These are phyloP conservation scores for Andrena fulva DNA, from an alignment of 2,888 invertebrate genomes.

Conservation along the genomic window DNA sequence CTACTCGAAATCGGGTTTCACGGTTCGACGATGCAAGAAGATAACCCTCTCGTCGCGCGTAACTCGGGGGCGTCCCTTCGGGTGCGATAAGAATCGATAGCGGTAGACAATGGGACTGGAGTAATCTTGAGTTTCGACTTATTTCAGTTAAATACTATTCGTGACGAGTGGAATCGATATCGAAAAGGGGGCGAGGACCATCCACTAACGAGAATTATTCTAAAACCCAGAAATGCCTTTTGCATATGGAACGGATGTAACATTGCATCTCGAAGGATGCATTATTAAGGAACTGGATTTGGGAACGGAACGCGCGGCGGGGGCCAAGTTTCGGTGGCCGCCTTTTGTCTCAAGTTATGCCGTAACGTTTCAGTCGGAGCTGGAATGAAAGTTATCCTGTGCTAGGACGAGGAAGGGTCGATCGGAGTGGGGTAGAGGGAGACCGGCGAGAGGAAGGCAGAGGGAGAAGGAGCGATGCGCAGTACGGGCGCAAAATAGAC, in stretches of 20 bases:
- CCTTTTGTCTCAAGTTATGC: constrained; percentile 50
- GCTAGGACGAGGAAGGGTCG: constrained; percentile 57
- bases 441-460: background rate
- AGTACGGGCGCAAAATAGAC: constrained; percentile 59
- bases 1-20: background rate
- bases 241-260: background rate
- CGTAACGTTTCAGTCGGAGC: constrained; percentile 54
- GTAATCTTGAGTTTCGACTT: background rate
- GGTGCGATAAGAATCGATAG: background rate
- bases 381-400: constrained; percentile 55
- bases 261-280: constrained; percentile 19
- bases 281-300: constrained; percentile 47
- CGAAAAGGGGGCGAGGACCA: background rate
- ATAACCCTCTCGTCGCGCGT: background rate
- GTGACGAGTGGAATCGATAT: constrained; percentile 7
- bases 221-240: background rate
- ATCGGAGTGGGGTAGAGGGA: constrained; percentile 17
- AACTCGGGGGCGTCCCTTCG: background rate
- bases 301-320: constrained; percentile 30
- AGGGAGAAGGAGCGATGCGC: constrained; percentile 55
- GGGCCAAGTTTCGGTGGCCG: constrained; percentile 37
- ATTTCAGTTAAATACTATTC: constrained; percentile 13
- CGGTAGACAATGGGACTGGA: background rate
- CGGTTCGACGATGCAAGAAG: background rate
- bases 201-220: constrained; percentile 16